Percentiles rank a stretch among this genome's conserved stretches.
These are phyloP conservation scores for Sesia apiformis DNA, from an alignment of 2,888 invertebrate species.

Conservation along the genomic window DNA sequence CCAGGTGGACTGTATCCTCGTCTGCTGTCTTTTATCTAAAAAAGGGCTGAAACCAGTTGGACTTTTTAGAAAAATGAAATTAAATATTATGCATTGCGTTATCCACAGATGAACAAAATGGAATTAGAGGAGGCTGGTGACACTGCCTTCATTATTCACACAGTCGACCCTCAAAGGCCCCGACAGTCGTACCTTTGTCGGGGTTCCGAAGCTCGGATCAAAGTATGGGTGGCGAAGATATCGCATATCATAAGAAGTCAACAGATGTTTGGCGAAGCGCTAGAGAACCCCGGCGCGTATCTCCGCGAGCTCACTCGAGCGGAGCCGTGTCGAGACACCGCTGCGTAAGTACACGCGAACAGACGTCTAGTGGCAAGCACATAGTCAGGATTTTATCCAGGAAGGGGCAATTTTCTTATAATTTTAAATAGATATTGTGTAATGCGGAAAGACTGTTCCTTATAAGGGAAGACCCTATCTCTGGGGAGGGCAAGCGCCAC, in stretches of 20 bases:
- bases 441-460: no score
- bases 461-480: no score
- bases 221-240: conserved; percentile 90
- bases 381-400: no score
- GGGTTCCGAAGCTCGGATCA: conserved; percentile 81
- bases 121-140: conserved; percentile 77
- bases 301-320: conserved; percentile 45
- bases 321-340: conserved; percentile 25
- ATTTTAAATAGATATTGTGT: no score
- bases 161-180: conserved; percentile 86
- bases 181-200: conserved; percentile 86
- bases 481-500: no score
- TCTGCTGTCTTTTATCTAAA: not conserved
- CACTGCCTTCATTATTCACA: conserved; percentile 66
- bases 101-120: conserved; percentile 95
- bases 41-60: no score
- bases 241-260: conserved; percentile 93
- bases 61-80: no score
- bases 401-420: no score
- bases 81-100: no score
- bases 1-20: not conserved
- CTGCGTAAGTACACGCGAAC: conserved; percentile 44
- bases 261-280: conserved; percentile 92
- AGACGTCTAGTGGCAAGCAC: not conserved
- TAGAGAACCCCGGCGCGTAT: conserved; percentile 91